phyloP scores from a whole-genome alignment of 2,888 invertebrate species.

The Himalopsyche kuldschensis region DNA sequence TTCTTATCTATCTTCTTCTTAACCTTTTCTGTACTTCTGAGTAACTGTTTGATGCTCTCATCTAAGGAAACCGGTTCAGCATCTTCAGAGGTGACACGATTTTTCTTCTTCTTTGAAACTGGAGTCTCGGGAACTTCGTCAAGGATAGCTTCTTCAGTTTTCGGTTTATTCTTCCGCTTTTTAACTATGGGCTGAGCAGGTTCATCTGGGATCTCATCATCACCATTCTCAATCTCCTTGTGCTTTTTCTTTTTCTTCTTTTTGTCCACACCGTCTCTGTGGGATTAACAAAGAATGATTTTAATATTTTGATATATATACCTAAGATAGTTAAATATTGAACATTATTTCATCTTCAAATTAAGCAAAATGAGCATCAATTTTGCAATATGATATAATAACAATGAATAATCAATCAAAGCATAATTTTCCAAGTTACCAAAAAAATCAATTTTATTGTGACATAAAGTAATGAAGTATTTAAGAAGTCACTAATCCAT shows the following conservation, averaged over 20 bases:
- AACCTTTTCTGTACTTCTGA: constrained; percentile 53
- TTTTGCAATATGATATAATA: too few relatives aligned
- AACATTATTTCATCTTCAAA: neutral
- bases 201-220: neutral
- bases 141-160: neutral
- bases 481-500: too few relatives aligned
- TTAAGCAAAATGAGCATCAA: neutral
- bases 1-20: constrained; percentile 51
- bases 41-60: constrained; percentile 51
- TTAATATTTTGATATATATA: too few relatives aligned
- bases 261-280: constrained; percentile 35
- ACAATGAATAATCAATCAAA: too few relatives aligned
- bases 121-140: neutral
- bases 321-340: too few relatives aligned
- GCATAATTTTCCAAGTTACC: too few relatives aligned
- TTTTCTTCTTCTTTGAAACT: neutral
- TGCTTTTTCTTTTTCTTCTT: constrained; percentile 32
- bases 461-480: too few relatives aligned
- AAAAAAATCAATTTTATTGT: too few relatives aligned
- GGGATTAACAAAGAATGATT: neutral
- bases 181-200: neutral
- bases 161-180: neutral
- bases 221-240: neutral
- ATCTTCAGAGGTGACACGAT: neutral
- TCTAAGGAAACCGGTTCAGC: constrained; percentile 41